Evolutionary conservation across 2,888 invertebrate species (phyloP).

Genomic region (Lampropteryx suffumata): DNA sequence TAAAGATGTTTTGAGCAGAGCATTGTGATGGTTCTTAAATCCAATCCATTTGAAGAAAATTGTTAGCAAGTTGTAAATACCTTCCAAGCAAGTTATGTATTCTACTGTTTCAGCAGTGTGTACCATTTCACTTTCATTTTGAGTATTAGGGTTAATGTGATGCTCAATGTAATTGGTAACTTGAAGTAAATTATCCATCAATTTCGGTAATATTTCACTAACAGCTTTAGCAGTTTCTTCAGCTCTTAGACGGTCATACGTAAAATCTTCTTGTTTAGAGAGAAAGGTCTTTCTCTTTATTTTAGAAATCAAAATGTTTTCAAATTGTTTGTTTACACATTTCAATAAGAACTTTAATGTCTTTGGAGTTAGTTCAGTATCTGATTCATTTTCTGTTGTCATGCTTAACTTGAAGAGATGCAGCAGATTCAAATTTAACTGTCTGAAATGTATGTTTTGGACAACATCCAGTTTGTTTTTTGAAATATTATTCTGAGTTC

Average conservation of each 20-base stretch:
- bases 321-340: conserved; percentile 55
- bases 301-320: conserved; percentile 60
- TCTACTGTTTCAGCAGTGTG: conserved; percentile 51
- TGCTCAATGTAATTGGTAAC: conserved; percentile 55
- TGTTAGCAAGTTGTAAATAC: conserved; percentile 80
- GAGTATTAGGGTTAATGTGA: conserved; percentile 40
- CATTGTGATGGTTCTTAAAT: conserved; percentile 74
- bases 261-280: conserved; percentile 50
- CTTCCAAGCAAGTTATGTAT: conserved; percentile 74
- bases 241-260: conserved; percentile 61
- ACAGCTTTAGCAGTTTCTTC: conserved; percentile 60
- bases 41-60: conserved; percentile 85
- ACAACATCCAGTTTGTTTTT: conserved; percentile 54
- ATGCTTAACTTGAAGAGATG: conserved; percentile 59
- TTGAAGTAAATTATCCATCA: conserved; percentile 56
- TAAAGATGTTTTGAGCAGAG: conserved; percentile 63
- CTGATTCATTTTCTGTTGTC: conserved; percentile 45
- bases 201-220: conserved; percentile 56
- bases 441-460: conserved; percentile 57
- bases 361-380: conserved; percentile 54
- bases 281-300: conserved; percentile 67
- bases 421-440: conserved; percentile 58
- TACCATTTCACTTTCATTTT: conserved; percentile 48
- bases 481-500: conserved; percentile 50
- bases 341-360: conserved; percentile 60